Conservation (phyloP, 1,140 invertebrate species). For the Eriosoma lanigerum region DNA sequence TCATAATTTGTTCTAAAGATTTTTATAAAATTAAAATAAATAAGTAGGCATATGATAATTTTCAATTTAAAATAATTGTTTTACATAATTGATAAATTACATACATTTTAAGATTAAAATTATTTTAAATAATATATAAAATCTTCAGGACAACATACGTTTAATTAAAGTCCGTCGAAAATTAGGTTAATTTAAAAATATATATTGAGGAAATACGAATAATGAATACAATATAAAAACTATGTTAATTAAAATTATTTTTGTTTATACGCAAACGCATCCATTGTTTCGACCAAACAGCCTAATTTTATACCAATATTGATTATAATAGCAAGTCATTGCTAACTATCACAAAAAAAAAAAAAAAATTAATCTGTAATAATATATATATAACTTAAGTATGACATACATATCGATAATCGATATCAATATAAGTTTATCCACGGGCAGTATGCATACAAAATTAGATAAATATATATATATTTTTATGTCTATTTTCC, state of each 20-base stretch:
- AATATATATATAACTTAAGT: not conserved
- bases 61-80: no score
- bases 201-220: not conserved
- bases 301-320: not conserved
- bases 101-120: no score
- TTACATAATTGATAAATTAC: no score
- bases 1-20: no score
- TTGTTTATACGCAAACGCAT: not conserved
- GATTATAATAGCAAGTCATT: slow-evolving; percentile 27
- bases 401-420: slow-evolving; percentile 29
- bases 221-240: not conserved
- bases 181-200: slow-evolving; percentile 30
- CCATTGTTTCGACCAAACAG: not conserved
- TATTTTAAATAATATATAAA: no score
- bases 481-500: slow-evolving; percentile 24
- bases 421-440: not conserved
- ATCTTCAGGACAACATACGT: no score
- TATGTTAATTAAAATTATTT: slow-evolving; percentile 27
- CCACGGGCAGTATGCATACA: not conserved
- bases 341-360: not conserved
- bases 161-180: not conserved
- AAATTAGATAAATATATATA: not conserved
- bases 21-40: no score
- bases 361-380: slow-evolving; percentile 30
- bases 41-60: no score